Base-by-base conservation (phyloP, 2,797 vertebrate genomes). In the Anniella stebbinsi region DNA sequence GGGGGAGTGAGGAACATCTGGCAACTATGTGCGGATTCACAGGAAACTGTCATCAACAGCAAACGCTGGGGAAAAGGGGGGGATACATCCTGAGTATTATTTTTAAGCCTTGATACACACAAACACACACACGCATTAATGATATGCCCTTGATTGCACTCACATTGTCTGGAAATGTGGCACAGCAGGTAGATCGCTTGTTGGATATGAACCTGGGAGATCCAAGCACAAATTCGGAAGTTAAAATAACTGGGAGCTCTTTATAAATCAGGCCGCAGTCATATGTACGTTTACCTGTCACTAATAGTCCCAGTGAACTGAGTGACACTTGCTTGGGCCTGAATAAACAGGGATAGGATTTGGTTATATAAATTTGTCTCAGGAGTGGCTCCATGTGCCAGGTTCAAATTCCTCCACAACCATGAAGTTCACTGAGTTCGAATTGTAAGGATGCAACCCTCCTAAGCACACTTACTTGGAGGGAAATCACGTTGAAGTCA, bases 1-100 rank as follows among this genome's bases (percentile, higher is more conserved):
- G 33, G 51, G 54, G n/a, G 75, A 13, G 36, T 15, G 23, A 41
- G 45, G 7, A 69, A 69, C 73, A 67, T 88, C 80, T 84, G 81
- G 72, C 70, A 89, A 69, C 82, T 63, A 85, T 41, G 88, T 89
- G 48, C 60, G 60, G 25, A 60, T 51, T 45, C 28, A 69, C 63
- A 80, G 28, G 54, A 70, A 85, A 41, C 78, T 63, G 69, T 66
- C 87, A n/a, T 28, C 0, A 2, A 28, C 36, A 80, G 38, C 88
- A 89, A 69, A 12, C 41, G 12, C 57, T 38, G 7, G 5, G 23
- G 23, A 63, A 54, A 12, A 60, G 8, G n/a, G n/a, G 17, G 15
- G 6, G 6, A 13, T 66, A 77, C 28, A 63, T 80, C 41, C 38
- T 63, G 23, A 51, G 30, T 60, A 23, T 33, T 67, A 54, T 51